These are phyloP conservation scores for Laterallus jamaicensis DNA, from an alignment of 2,113 vertebrate genomes.

Conservation along the genomic window DNA sequence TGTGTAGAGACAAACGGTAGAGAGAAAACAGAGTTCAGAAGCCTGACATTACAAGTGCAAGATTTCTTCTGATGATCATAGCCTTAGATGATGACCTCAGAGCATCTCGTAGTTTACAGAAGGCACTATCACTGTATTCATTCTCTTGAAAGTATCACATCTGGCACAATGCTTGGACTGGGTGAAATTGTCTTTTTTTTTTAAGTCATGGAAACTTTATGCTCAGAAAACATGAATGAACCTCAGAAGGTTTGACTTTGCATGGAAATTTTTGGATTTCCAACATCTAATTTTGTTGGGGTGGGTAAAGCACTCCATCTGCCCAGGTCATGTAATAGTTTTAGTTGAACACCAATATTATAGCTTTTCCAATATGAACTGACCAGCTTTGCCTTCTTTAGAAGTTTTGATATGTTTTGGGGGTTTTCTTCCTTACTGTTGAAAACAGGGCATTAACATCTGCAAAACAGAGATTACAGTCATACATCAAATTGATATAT, in stretches of 20 bases:
- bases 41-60: background rate
- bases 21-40: background rate
- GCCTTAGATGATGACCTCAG: background rate
- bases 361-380: background rate
- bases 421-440: background rate
- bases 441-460: slow-evolving; percentile 34
- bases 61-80: background rate
- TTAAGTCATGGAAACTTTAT: too few relatives aligned
- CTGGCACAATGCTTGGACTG: background rate
- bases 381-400: background rate
- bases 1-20: background rate
- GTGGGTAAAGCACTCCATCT: background rate
- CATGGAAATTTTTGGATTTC: background rate
- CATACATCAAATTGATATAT: slow-evolving; percentile 39
- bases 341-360: background rate
- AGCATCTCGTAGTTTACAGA: background rate
- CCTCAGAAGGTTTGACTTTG: background rate
- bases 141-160: background rate
- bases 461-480: slow-evolving; percentile 53
- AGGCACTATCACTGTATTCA: background rate
- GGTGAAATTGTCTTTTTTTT: background rate
- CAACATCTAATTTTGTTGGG: background rate
- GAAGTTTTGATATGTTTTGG: background rate
- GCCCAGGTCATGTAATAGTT: background rate
- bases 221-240: background rate